Percentiles rank a stretch among this genome's conserved stretches.
phyloP scores from a whole-genome alignment of 2,888 invertebrate species.

The Xestia rhomboidea region DNA sequence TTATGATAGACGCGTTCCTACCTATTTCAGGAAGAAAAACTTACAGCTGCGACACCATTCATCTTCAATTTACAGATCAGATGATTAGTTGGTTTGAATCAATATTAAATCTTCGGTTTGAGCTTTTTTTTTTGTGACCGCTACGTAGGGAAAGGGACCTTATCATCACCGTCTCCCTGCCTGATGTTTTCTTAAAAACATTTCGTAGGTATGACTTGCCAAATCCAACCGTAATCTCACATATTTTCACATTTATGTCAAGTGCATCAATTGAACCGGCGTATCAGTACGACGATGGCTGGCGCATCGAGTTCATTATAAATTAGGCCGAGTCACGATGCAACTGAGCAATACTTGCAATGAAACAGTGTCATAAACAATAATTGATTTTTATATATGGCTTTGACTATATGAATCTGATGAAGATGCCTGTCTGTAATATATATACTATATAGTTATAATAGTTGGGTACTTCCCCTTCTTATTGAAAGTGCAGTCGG shows the following conservation, averaged over 20 bases:
- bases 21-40: background rate
- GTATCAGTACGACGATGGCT: slow-evolving; percentile 26
- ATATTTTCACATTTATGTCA: slow-evolving; percentile 25
- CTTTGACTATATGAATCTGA: background rate
- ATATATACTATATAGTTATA: background rate
- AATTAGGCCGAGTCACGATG: slow-evolving; percentile 56
- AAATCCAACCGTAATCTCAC: slow-evolving; percentile 3
- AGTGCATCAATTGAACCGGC: slow-evolving; percentile 27
- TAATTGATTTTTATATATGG: slow-evolving; percentile 10
- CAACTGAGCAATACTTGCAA: slow-evolving; percentile 20
- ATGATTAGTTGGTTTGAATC: background rate
- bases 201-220: no score
- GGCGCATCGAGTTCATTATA: slow-evolving; percentile 49
- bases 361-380: slow-evolving; percentile 22
- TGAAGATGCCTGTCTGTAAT: background rate
- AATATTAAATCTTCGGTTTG: background rate
- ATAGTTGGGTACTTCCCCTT: background rate
- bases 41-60: background rate
- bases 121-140: background rate
- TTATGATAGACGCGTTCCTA: background rate
- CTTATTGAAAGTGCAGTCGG: background rate
- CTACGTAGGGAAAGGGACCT: background rate
- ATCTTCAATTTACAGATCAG: background rate
- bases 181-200: no score
- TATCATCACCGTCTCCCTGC: no score